phyloP scores from a whole-genome alignment of 2,888 invertebrate genomes.

The Oligia fasciuncula region DNA sequence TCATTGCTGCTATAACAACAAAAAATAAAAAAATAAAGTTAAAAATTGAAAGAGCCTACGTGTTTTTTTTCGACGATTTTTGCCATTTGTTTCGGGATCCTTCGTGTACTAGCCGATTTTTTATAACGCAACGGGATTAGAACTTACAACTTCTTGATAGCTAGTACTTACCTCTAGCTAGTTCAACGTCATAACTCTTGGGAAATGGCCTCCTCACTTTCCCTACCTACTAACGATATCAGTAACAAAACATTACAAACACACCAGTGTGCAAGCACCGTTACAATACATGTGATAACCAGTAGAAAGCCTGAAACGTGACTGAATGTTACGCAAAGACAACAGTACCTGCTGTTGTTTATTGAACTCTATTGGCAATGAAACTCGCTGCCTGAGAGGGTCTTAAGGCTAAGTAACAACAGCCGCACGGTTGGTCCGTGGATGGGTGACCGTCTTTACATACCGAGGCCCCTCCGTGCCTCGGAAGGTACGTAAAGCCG shows the following conservation, averaged over 20 bases:
- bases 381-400: not conserved
- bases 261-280: slow-evolving; percentile 13
- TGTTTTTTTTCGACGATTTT: no score
- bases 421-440: no score
- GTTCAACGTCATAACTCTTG: not conserved
- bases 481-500: no score
- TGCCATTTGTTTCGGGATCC: no score
- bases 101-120: not conserved
- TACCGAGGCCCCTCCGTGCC: no score
- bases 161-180: not conserved
- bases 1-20: no score
- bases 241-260: slow-evolving; percentile 24
- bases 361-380: slow-evolving; percentile 35
- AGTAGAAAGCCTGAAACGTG: slow-evolving; percentile 39
- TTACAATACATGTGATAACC: slow-evolving; percentile 42
- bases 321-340: slow-evolving; percentile 37
- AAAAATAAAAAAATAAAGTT: no score
- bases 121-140: not conserved
- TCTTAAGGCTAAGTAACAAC: no score
- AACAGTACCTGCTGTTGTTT: not conserved
- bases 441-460: no score
- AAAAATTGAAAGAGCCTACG: no score
- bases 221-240: not conserved
- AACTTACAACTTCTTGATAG: not conserved
- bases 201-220: not conserved